Base-by-base conservation (phyloP, 2,797 vertebrate genomes). In the Crenichthys baileyi region DNA sequence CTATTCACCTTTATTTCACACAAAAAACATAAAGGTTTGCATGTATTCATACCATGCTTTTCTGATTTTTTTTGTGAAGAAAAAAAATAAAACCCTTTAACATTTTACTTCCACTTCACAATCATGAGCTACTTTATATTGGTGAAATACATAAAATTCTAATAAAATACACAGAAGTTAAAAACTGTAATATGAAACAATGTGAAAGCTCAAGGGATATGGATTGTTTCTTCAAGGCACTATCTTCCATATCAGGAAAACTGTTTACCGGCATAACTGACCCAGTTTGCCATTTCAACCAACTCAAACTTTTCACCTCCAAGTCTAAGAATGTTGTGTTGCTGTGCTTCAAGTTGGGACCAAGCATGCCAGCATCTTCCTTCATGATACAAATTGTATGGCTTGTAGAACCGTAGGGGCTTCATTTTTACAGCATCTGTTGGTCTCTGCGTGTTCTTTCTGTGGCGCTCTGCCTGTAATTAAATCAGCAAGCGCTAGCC, bases 401-500 rank as follows among this genome's bases (percentile, higher is more conserved):
- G 87, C 86, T 79, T 89, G 86, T 86, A 86, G 71, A 86, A 65
- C 73, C 24, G 68, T 72, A 56, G 46, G 70, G 44, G 16, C 29
- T 41, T 63, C n/a, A 48, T 55, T 61, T 53, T 55, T 71, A 44
- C 39, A 44, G 65, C 71, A 70, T 82, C 70, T 82, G 67, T 87
- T 72, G 91, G 77, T 79, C 36, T 86, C 70, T 88, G 73, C 85
- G 41, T 88, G 86, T 70, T 90, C 88, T 92, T 70, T 85, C 76
- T 55, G 82, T 78, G 83, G 82, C 84, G 76, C 79, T 80, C 88
- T 89, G 84, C 81, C 75, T 93, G 88, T 93, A 90, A 95, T 94
- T 95, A 92, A 94, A 95, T 95, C 93, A 94, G 88, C 56, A 61
- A 79, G 63, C 85, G 88, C 88, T 78, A 90, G 91, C 90, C 92